phyloP scores from a whole-genome alignment of 1,140 invertebrate species.

The Myzus persicae region DNA sequence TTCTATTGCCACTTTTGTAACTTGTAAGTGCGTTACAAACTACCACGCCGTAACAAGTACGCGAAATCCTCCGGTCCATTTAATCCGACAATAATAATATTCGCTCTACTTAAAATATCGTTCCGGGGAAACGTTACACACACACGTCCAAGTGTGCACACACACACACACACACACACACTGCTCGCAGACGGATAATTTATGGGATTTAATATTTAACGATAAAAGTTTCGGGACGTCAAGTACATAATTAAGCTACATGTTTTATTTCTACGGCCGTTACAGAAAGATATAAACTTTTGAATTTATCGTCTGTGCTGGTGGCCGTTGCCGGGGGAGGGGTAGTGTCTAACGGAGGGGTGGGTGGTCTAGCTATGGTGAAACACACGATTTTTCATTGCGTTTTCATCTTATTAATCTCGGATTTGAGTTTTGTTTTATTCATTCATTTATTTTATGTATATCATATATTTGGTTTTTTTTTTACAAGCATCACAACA shows the following conservation, averaged over 20 bases:
- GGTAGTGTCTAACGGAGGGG: background rate
- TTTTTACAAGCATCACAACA: background rate
- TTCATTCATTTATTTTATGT: constrained; percentile 24
- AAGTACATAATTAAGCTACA: constrained; percentile 58
- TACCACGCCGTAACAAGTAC: background rate
- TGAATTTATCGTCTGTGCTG: constrained; percentile 30
- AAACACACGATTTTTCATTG: constrained; percentile 53
- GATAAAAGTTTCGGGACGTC: constrained; percentile 57
- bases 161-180: background rate
- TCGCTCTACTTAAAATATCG: constrained; percentile 26
- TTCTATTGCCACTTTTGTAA: background rate
- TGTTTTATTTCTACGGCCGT: constrained; percentile 56
- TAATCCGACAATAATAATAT: constrained; percentile 37
- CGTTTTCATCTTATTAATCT: constrained; percentile 44
- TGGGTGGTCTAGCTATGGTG: background rate
- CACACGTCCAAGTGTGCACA: background rate
- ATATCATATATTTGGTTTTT: background rate
- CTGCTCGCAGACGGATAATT: constrained; percentile 40
- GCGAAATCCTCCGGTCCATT: constrained; percentile 25
- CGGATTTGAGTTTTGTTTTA: constrained; percentile 20
- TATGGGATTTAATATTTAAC: constrained; percentile 56
- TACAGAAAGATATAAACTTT: constrained; percentile 58
- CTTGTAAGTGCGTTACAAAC: background rate
- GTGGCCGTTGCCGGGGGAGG: background rate
- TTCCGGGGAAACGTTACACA: background rate